phyloP scores from a whole-genome alignment of 2,888 invertebrate genomes.

The Trachelus troglodyta region DNA sequence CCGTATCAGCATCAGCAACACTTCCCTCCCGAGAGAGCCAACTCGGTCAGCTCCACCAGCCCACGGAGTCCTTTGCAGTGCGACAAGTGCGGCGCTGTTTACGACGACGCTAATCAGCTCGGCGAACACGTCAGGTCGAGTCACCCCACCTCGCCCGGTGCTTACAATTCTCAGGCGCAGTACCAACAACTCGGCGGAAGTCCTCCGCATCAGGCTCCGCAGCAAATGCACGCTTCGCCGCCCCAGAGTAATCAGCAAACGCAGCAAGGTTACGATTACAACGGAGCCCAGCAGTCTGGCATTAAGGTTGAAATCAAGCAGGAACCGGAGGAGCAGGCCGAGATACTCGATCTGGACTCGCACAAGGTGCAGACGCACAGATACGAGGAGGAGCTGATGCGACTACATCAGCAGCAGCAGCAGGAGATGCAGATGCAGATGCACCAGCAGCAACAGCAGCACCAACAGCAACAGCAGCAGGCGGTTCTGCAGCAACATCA shows the following conservation, averaged over 20 bases:
- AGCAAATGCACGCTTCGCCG: slow-evolving; percentile 50
- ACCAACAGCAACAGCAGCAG: slow-evolving; percentile 42
- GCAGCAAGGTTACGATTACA: slow-evolving; percentile 52
- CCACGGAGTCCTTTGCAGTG: slow-evolving; percentile 80
- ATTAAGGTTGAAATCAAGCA: slow-evolving; percentile 70
- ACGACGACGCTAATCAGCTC: slow-evolving; percentile 79
- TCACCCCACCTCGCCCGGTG: slow-evolving; percentile 68
- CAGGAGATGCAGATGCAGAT: slow-evolving; percentile 58
- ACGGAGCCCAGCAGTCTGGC: slow-evolving; percentile 27
- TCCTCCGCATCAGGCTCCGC: slow-evolving; percentile 57
- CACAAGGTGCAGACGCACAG: slow-evolving; percentile 84
- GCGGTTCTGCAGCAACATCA: slow-evolving; percentile 35
- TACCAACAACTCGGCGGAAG: slow-evolving; percentile 50
- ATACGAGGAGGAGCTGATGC: slow-evolving; percentile 67
- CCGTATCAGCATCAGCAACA: slow-evolving; percentile 70
- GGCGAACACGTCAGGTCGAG: slow-evolving; percentile 80
- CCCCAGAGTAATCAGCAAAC: slow-evolving; percentile 65
- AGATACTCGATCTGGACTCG: slow-evolving; percentile 88
- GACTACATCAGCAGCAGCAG: slow-evolving; percentile 53
- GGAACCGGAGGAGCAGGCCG: slow-evolving; percentile 80
- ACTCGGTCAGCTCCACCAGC: slow-evolving; percentile 71
- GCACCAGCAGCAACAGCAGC: slow-evolving; percentile 40
- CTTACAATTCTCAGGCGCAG: slow-evolving; percentile 45
- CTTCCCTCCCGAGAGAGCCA: slow-evolving; percentile 54
- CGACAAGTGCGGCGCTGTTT: slow-evolving; percentile 86